A percentile compares a stretch with the other conserved stretches of the same genome.
phyloP scores from a whole-genome alignment of 2,888 invertebrate species.

The Agriotes lineatus region DNA sequence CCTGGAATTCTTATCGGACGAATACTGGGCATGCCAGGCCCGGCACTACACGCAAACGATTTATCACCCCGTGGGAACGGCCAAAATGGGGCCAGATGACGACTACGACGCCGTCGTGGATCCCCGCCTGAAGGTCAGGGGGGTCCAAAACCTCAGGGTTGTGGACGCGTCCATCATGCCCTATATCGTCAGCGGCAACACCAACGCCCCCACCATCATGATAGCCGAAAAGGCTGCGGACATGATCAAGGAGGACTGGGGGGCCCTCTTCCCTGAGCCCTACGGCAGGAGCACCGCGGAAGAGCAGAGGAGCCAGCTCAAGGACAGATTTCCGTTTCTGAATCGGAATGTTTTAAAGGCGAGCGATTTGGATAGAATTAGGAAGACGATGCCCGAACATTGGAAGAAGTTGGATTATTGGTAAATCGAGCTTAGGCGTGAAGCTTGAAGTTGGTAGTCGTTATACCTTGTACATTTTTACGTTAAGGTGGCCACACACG shows the following conservation, averaged over 20 bases:
- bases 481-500: too few species aligned
- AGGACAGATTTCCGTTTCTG: not conserved
- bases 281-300: slow-evolving; percentile 7
- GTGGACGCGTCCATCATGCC: slow-evolving; percentile 90
- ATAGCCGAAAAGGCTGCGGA: slow-evolving; percentile 87
- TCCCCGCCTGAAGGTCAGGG: slow-evolving; percentile 67
- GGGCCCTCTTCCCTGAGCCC: not conserved
- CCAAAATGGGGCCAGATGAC: slow-evolving; percentile 80
- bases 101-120: slow-evolving; percentile 78
- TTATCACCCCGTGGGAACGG: slow-evolving; percentile 86
- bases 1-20: slow-evolving; percentile 75
- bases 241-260: slow-evolving; percentile 84
- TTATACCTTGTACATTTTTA: too few species aligned
- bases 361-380: slow-evolving; percentile 18
- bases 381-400: slow-evolving; percentile 28
- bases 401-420: slow-evolving; percentile 49
- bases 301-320: not conserved
- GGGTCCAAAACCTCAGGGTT: slow-evolving; percentile 75
- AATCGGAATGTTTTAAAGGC: not conserved
- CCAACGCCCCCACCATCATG: slow-evolving; percentile 87
- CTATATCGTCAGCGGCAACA: slow-evolving; percentile 81
- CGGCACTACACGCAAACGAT: slow-evolving; percentile 83
- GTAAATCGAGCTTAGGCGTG: too few species aligned
- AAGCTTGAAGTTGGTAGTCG: too few species aligned
- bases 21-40: slow-evolving; percentile 83